Evolutionary conservation across 2,797 vertebrate species (phyloP).

Genomic region (Labroides dimidiatus): DNA sequence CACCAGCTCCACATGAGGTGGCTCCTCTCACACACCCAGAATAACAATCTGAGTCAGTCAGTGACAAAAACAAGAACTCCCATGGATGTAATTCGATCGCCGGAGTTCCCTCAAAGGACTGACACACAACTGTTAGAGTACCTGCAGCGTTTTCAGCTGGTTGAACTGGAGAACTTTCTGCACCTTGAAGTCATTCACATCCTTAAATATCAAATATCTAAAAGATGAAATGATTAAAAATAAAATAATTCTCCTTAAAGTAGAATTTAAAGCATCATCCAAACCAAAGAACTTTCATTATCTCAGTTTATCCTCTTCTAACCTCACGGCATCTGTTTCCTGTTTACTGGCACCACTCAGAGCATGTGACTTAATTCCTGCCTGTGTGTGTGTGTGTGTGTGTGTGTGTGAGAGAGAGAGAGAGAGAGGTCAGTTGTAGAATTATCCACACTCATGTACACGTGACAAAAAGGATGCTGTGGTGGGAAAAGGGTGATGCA

Average conservation of each 20-base stretch:
- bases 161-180: not conserved
- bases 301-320: not conserved
- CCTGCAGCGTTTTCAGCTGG: not conserved
- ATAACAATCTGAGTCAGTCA: no score
- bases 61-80: no score
- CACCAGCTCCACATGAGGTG: no score
- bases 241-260: not conserved
- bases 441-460: not conserved
- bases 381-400: not conserved
- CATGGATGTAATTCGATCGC: no score
- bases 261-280: not conserved
- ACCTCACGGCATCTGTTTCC: slow-evolving; percentile 28
- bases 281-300: not conserved
- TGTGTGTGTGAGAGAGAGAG: slow-evolving; percentile 6
- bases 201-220: not conserved
- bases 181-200: not conserved
- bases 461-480: slow-evolving; percentile 5
- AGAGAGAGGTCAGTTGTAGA: not conserved
- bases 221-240: not conserved
- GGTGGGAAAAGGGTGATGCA: slow-evolving; percentile 23
- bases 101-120: no score
- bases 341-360: slow-evolving; percentile 27
- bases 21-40: no score
- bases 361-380: slow-evolving; percentile 20
- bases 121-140: no score